A percentile compares a stretch with the other conserved stretches of the same genome.
Evolutionary conservation across 2,113 vertebrate species (phyloP).

Genomic region (Cheirogaleus medius): DNA sequence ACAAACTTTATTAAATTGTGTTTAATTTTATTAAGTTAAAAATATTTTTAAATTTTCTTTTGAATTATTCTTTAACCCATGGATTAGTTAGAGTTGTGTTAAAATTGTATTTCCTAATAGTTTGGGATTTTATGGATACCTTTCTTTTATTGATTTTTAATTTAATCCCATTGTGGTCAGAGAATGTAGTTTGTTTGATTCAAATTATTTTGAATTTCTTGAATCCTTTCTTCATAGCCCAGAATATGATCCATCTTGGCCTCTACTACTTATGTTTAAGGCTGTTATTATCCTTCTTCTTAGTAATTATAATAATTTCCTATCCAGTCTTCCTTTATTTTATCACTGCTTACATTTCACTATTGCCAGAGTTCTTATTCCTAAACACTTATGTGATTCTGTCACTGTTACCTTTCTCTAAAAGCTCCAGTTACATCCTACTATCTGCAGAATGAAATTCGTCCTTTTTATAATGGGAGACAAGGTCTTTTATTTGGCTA

Average conservation of each 20-base stretch:
- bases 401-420: background rate
- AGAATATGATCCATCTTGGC: background rate
- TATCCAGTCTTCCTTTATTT: background rate
- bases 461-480: background rate
- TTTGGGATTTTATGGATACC: background rate
- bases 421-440: background rate
- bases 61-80: background rate
- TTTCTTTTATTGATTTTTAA: background rate
- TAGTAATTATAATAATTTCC: background rate
- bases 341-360: background rate
- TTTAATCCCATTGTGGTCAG: background rate
- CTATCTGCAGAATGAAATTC: background rate
- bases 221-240: background rate
- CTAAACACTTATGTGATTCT: background rate
- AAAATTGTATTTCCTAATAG: background rate
- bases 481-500: background rate
- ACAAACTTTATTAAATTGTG: background rate
- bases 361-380: background rate
- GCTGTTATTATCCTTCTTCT: background rate
- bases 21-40: constrained; percentile 17
- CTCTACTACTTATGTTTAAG: background rate
- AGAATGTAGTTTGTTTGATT: background rate
- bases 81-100: background rate
- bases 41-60: background rate
- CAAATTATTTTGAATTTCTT: background rate